Conservation (phyloP, 2,888 invertebrate species). For the Tanytarsus gracilentus region DNA sequence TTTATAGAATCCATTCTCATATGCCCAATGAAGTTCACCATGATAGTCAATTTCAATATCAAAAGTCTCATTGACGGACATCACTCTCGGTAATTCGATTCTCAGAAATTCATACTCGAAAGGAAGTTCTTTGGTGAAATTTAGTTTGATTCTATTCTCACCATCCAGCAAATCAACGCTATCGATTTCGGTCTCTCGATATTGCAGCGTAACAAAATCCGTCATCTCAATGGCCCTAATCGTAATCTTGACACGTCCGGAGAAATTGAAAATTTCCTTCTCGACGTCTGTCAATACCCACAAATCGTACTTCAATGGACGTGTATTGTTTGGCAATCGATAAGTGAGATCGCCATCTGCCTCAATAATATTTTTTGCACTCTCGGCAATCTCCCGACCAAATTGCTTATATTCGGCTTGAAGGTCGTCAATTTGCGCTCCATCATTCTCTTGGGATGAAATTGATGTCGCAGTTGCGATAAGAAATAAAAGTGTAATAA, state of each 20-base stretch:
- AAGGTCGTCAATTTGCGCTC: no score
- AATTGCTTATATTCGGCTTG: not conserved
- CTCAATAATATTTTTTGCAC: not conserved
- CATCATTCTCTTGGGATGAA: no score
- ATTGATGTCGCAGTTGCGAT: no score
- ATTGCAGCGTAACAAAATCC: not conserved
- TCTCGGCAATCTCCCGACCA: not conserved
- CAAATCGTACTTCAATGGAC: constrained; percentile 15
- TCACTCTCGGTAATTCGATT: not conserved
- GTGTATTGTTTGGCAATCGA: constrained; percentile 22
- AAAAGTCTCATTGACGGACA: not conserved
- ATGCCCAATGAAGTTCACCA: not conserved
- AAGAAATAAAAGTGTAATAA: no score
- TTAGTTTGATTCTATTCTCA: no score
- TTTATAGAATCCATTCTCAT: constrained; percentile 12
- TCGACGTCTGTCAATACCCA: constrained; percentile 10
- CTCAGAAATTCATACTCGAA: not conserved
- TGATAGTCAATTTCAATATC: not conserved
- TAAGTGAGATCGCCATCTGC: not conserved
- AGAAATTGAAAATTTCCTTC: not conserved
- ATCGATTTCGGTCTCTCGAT: not conserved
- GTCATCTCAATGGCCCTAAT: not conserved
- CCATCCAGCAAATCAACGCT: not conserved
- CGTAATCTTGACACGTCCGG: constrained; percentile 5
- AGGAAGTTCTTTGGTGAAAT: no score